Percentiles rank a stretch among this genome's conserved stretches.
Conservation (phyloP, 2,797 vertebrate species). For the Chelon labrosus region DNA sequence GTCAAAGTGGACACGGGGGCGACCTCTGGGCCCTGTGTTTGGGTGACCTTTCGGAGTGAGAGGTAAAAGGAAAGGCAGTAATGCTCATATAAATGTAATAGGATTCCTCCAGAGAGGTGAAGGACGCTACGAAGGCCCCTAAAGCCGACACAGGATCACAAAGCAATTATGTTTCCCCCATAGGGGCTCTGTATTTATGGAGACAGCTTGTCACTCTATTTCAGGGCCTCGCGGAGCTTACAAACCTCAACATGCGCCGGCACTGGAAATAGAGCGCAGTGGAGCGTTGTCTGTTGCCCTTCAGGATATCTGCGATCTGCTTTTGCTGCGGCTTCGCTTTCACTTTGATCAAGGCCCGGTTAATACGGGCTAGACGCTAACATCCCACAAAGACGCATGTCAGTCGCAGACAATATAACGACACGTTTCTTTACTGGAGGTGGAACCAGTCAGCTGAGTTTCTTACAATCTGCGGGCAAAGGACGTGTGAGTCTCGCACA, state of each 20-base stretch:
- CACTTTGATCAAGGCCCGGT: conserved; percentile 47
- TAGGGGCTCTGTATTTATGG: conserved; percentile 81
- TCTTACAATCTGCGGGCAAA: neutral
- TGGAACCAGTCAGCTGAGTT: neutral
- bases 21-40: conserved; percentile 3
- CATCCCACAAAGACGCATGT: neutral
- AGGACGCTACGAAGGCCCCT: conserved; percentile 52
- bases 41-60: conserved; percentile 29
- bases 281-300: conserved; percentile 48
- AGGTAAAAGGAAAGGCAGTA: conserved; percentile 39
- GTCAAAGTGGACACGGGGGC: conserved; percentile 44
- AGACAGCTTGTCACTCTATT: conserved; percentile 83
- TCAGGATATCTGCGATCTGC: conserved; percentile 45
- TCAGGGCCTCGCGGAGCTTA: conserved; percentile 75
- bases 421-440: conserved; percentile 11
- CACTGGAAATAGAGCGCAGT: conserved; percentile 77
- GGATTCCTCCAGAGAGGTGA: conserved; percentile 50
- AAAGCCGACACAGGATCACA: conserved; percentile 63
- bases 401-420: neutral
- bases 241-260: conserved; percentile 62
- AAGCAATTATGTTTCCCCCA: conserved; percentile 76
- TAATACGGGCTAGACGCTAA: conserved; percentile 6
- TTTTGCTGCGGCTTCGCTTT: conserved; percentile 31
- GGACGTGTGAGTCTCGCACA: neutral
- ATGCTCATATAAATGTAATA: conserved; percentile 24